Evolutionary conservation across 2,888 invertebrate genomes (phyloP).

Genomic region (Spisula subtruncata): DNA sequence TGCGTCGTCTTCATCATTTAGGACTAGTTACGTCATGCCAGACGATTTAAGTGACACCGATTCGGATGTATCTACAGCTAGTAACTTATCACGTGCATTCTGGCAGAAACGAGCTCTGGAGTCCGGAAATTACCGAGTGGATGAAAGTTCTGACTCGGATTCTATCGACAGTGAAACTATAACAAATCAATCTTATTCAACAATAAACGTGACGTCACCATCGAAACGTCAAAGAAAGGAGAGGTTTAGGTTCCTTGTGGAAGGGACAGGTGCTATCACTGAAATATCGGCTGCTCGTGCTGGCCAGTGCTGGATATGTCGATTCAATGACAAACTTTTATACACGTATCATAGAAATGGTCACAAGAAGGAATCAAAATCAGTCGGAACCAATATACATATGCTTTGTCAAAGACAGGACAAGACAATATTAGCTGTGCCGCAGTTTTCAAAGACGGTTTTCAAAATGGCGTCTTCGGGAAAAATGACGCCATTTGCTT

Average conservation of each 20-base stretch:
- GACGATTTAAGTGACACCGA: constrained; percentile 53
- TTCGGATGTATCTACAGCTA: constrained; percentile 42
- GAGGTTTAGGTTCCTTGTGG: constrained; percentile 47
- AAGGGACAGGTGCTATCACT: constrained; percentile 59
- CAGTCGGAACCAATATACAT: constrained; percentile 56
- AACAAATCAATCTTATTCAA: constrained; percentile 36
- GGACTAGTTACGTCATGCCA: constrained; percentile 60
- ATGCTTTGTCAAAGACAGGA: constrained; percentile 57
- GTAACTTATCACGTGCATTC: constrained; percentile 55
- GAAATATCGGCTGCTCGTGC: constrained; percentile 50
- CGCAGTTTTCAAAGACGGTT: constrained; percentile 60
- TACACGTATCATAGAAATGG: constrained; percentile 66
- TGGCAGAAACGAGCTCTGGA: constrained; percentile 46
- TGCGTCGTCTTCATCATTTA: constrained; percentile 59
- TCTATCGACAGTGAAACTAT: constrained; percentile 42
- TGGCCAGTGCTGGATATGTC: constrained; percentile 62
- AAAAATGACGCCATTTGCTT: constrained; percentile 54
- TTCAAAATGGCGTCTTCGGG: constrained; percentile 50
- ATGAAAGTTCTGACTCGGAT: constrained; percentile 65
- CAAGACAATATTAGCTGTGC: constrained; percentile 49
- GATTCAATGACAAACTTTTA: constrained; percentile 59
- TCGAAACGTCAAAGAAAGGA: constrained; percentile 39
- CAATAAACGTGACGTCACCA: constrained; percentile 35
- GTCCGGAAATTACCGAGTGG: constrained; percentile 46
- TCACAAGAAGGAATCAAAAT: constrained; percentile 61